Percentiles rank a stretch among this genome's conserved stretches.
Evolutionary conservation across 2,888 invertebrate genomes (phyloP).

Genomic region (Drosophila niveifrons): DNA sequence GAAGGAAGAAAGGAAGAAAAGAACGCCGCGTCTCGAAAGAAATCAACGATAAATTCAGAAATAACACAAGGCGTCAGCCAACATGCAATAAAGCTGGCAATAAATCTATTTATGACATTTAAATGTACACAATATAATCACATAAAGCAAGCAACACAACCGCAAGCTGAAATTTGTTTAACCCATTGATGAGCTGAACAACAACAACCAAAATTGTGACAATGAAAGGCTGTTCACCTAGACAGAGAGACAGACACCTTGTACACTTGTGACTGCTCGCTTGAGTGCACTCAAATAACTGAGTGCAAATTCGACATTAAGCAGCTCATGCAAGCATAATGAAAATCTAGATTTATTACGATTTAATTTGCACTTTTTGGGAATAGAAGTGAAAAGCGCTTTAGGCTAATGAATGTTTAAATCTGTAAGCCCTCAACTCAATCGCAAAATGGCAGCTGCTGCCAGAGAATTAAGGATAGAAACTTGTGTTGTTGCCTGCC

Average conservation of each 20-base stretch:
- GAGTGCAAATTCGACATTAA: background rate
- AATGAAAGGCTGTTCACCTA: conserved; percentile 27
- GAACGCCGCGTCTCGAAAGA: conserved; percentile 12
- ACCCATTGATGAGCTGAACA: conserved; percentile 24
- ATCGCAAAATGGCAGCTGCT: conserved; percentile 10
- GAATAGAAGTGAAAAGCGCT: conserved; percentile 23
- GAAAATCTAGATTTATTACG: conserved; percentile 12
- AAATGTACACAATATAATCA: conserved; percentile 60
- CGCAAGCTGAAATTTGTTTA: conserved; percentile 16
- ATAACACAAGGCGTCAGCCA: conserved; percentile 31
- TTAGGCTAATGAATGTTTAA: conserved; percentile 49
- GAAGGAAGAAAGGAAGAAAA: no score
- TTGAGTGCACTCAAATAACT: conserved; percentile 4
- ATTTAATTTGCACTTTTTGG: conserved; percentile 19
- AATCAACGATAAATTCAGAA: conserved; percentile 37
- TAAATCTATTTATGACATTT: conserved; percentile 80
- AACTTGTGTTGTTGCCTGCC: conserved; percentile 15
- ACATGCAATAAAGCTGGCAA: conserved; percentile 66
- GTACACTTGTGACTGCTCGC: background rate
- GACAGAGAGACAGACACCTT: background rate
- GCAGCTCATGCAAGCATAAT: conserved; percentile 10
- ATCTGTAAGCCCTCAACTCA: conserved; percentile 21
- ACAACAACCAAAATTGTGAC: background rate
- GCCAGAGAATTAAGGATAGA: background rate
- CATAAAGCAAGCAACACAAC: conserved; percentile 27